Percentiles rank a stretch among this genome's conserved stretches.
Conservation (phyloP, 2,797 vertebrate genomes). For the Eulemur rubriventer region DNA sequence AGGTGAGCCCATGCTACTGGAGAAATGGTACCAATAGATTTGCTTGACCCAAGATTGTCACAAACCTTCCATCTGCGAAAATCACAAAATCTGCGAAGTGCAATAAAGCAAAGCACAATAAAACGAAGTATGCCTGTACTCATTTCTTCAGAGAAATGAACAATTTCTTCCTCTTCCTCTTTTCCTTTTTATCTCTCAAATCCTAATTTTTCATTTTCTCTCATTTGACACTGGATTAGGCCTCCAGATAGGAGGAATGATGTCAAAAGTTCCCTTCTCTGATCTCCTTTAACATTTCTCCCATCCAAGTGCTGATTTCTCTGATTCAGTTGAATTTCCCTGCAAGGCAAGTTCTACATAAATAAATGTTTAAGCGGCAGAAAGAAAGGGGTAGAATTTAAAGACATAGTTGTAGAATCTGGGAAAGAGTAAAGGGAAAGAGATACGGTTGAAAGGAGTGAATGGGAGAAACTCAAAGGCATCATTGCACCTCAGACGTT, state of each 20-base stretch:
- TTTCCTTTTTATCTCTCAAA: neutral
- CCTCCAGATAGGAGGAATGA: neutral
- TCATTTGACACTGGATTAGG: neutral
- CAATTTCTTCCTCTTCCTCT: neutral
- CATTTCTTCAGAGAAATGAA: slow-evolving; percentile 31
- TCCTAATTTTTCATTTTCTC: neutral
- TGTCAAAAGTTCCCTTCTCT: slow-evolving; percentile 22
- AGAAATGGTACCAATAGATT: neutral
- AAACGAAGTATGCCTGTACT: neutral
- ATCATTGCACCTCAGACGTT: slow-evolving; percentile 54
- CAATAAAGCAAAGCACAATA: neutral
- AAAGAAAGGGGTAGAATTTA: neutral
- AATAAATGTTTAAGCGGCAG: slow-evolving; percentile 76
- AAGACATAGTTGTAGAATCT: slow-evolving; percentile 39
- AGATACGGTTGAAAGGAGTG: neutral
- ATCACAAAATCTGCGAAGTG: neutral
- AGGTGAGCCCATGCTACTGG: neutral
- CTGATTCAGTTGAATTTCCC: slow-evolving; percentile 58
- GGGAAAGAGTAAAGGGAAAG: slow-evolving; percentile 42
- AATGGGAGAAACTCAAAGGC: neutral
- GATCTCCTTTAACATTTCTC: slow-evolving; percentile 35
- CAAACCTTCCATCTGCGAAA: neutral
- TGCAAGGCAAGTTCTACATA: slow-evolving; percentile 62
- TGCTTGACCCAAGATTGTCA: neutral
- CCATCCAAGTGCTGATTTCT: slow-evolving; percentile 9